Base-by-base conservation (phyloP, 2,888 invertebrate genomes). In the Eumacrocentrus americanus region DNA sequence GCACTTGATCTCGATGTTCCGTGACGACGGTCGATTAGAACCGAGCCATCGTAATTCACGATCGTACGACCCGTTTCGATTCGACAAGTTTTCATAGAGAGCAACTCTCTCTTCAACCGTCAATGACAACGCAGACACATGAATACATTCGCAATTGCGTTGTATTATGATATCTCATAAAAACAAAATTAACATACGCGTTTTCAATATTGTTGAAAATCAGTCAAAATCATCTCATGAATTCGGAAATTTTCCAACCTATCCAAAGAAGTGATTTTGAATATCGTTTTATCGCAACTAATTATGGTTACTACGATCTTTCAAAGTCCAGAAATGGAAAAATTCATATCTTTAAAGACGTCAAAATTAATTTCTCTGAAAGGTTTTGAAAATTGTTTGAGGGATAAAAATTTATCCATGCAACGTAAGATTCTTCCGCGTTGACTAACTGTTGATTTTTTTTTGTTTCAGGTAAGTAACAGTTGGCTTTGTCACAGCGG, bases 11-110 rank as follows among this genome's bases (percentile, higher is more conserved):
- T 58, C 46, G 35, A 59, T 59, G 59, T 60, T 40, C 59, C 48
- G 59, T 60, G 54, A 60, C 59, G 35, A 35, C 29, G 35, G 48
- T 48, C 59, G 59, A 50, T 60, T 60, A 50, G 42, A 48, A 29
- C n/a, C 38, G 11, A 54, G 29, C 18, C 48, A 54, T 54, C 48
- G 40, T 40, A 48, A 54, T 54, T 54, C 48, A 54, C 25, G 34
- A 54, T 54, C 48, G 38, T 35, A 54, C 59, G 48, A 54, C 48
- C 42, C n/a, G 48, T 54, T 60, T 54, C 42, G 42, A 40, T 22
- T 54, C 54, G 35, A 60, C 48, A 50, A 48, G 16, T 60, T 48
- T 44, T 60, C 25, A 60, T 54, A 54, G 35, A 40, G 23, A 7
- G 20, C 11, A 22, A 48, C 54, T 40, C 38, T 60, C 46, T 54